These are phyloP conservation scores for Aphyosemion australe DNA, from an alignment of 2,113 vertebrate species.

Conservation along the genomic window DNA sequence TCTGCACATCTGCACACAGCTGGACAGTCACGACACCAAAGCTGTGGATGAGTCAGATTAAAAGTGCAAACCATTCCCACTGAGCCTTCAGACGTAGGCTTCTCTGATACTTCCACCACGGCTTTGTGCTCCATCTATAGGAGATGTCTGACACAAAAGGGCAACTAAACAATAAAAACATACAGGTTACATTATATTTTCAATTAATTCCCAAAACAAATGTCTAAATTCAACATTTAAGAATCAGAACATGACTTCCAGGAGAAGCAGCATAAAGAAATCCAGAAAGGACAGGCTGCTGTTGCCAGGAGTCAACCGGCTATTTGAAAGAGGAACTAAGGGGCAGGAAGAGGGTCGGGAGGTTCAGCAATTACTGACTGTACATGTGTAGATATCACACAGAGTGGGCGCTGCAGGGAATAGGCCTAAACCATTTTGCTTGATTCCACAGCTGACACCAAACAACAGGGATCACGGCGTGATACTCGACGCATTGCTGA, in stretches of 20 bases:
- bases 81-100: neutral
- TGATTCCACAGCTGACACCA: slow-evolving; percentile 23
- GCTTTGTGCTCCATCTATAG: neutral
- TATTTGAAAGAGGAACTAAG: slow-evolving; percentile 28
- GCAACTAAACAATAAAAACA: neutral
- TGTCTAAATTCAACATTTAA: slow-evolving; percentile 14
- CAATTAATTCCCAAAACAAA: slow-evolving; percentile 3
- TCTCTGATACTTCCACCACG: neutral
- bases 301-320: slow-evolving; percentile 30
- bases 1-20: neutral
- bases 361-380: slow-evolving; percentile 41
- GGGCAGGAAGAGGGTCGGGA: slow-evolving; percentile 14
- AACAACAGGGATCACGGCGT: slow-evolving; percentile 32
- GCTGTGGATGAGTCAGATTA: slow-evolving; percentile 6
- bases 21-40: slow-evolving; percentile 10
- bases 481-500: slow-evolving; percentile 11
- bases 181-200: too few species aligned
- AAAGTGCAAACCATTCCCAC: neutral
- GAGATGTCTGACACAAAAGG: neutral
- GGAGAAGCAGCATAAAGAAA: slow-evolving; percentile 4
- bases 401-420: slow-evolving; percentile 21
- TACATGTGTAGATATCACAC: slow-evolving; percentile 27
- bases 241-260: slow-evolving; percentile 4
- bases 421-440: slow-evolving; percentile 21
- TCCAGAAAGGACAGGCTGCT: slow-evolving; percentile 19